These are phyloP conservation scores for Saccopteryx leptura DNA, from an alignment of 2,113 vertebrate species.

Conservation along the genomic window DNA sequence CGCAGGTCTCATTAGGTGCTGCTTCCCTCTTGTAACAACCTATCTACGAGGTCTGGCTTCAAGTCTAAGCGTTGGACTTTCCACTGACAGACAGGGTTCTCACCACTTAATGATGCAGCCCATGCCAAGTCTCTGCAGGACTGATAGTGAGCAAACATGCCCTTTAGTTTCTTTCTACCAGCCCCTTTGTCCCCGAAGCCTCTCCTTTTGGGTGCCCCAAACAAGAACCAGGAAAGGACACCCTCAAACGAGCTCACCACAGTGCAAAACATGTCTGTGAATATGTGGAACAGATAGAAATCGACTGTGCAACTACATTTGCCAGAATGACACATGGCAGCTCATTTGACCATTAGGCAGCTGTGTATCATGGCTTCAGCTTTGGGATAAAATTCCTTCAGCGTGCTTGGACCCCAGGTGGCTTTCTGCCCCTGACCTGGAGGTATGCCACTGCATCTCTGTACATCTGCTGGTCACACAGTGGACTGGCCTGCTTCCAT, in stretches of 20 bases:
- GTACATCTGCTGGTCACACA: too few relatives aligned
- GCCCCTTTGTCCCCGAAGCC: background rate
- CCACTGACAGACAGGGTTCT: background rate
- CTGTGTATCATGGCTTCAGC: background rate
- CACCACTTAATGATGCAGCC: fast-evolving
- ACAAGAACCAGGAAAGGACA: background rate
- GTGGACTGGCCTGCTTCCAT: background rate
- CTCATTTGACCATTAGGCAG: background rate
- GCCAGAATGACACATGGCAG: background rate
- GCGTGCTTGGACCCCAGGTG: background rate
- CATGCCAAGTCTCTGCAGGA: fast-evolving
- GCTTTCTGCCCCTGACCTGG: background rate
- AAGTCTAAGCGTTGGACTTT: background rate
- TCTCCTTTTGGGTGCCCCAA: background rate
- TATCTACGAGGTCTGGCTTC: background rate
- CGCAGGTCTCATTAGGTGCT: background rate
- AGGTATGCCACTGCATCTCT: background rate
- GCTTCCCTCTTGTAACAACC: background rate
- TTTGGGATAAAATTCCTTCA: background rate
- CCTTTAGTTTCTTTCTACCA: background rate
- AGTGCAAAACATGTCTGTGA: background rate
- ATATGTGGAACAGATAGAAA: background rate
- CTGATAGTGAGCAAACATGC: fast-evolving
- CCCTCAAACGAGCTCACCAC: background rate
- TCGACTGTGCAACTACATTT: background rate